Evolutionary conservation across 2,797 vertebrate species (phyloP).

Genomic region (Sebastes cheni): DNA sequence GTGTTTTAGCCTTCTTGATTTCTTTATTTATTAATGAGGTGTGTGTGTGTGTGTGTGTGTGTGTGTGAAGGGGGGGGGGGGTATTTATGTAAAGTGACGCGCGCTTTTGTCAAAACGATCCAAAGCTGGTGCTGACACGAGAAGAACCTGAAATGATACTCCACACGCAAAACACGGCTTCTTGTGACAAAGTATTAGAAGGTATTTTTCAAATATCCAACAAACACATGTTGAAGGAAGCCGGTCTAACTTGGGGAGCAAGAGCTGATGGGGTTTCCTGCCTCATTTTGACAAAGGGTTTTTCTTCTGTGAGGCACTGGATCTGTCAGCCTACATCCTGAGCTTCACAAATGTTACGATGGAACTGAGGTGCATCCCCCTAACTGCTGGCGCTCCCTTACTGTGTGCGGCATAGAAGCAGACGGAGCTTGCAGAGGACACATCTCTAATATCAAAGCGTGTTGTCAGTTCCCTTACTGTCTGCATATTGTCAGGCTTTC

Average conservation of each 20-base stretch:
- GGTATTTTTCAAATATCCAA: slow-evolving; percentile 1
- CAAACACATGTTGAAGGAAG: slow-evolving; percentile 18
- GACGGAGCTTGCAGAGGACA: neutral
- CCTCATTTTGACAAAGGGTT: slow-evolving; percentile 35
- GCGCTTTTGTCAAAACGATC: no score
- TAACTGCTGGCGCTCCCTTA: slow-evolving; percentile 2
- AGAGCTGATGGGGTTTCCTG: slow-evolving; percentile 36
- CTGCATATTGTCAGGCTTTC: slow-evolving; percentile 16
- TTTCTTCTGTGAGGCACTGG: slow-evolving; percentile 22
- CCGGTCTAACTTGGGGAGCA: slow-evolving; percentile 4
- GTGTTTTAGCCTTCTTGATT: slow-evolving; percentile 9
- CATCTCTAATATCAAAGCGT: slow-evolving; percentile 39
- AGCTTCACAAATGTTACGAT: slow-evolving; percentile 30
- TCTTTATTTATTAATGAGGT: slow-evolving; percentile 26
- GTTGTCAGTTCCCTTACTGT: neutral
- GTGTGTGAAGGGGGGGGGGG: no score
- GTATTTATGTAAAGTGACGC: no score
- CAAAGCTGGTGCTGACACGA: neutral
- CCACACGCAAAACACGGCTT: neutral
- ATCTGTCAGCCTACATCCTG: slow-evolving; percentile 42
- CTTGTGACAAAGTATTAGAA: slow-evolving; percentile 19
- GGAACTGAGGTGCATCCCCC: slow-evolving; percentile 6
- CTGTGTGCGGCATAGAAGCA: neutral
- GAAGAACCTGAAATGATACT: slow-evolving; percentile 8
- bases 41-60: neutral